A percentile compares a stretch with the other conserved stretches of the same genome.
Evolutionary conservation across 2,113 vertebrate species (phyloP).

Genomic region (Anolis sagrei): DNA sequence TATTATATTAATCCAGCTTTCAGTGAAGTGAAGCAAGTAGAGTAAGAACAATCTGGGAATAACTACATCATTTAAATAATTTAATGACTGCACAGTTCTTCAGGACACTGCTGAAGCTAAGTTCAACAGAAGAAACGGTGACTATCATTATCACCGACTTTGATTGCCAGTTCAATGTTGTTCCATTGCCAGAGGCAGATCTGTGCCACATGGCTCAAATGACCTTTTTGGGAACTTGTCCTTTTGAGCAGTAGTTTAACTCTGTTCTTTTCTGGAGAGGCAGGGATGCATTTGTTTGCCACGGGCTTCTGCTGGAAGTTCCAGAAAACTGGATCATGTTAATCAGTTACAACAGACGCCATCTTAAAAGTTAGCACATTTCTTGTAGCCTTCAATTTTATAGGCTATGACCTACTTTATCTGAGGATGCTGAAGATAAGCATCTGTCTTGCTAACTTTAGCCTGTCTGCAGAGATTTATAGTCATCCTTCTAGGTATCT

Average conservation of each 20-base stretch:
- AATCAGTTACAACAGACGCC: background rate
- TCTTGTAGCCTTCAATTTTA: background rate
- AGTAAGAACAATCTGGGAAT: background rate
- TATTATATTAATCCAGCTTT: background rate
- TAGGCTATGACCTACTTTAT: background rate
- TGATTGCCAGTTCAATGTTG: background rate
- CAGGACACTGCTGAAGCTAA: background rate
- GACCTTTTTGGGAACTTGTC: slow-evolving; percentile 3
- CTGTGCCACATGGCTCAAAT: background rate
- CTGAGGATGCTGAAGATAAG: background rate
- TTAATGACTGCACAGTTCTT: background rate
- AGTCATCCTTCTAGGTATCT: background rate
- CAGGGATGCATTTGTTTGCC: background rate
- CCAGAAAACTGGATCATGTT: background rate
- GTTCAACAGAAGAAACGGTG: background rate
- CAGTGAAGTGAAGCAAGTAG: background rate
- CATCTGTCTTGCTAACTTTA: background rate
- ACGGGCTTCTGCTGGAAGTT: background rate
- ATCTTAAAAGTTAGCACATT: background rate
- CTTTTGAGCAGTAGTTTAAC: background rate
- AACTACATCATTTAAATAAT: background rate
- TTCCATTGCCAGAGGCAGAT: slow-evolving; percentile 5
- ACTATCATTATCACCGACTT: background rate
- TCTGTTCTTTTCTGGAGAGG: background rate
- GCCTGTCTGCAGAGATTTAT: background rate